These are phyloP conservation scores for Andrena haemorrhoa DNA, from an alignment of 2,888 invertebrate genomes.

Conservation along the genomic window DNA sequence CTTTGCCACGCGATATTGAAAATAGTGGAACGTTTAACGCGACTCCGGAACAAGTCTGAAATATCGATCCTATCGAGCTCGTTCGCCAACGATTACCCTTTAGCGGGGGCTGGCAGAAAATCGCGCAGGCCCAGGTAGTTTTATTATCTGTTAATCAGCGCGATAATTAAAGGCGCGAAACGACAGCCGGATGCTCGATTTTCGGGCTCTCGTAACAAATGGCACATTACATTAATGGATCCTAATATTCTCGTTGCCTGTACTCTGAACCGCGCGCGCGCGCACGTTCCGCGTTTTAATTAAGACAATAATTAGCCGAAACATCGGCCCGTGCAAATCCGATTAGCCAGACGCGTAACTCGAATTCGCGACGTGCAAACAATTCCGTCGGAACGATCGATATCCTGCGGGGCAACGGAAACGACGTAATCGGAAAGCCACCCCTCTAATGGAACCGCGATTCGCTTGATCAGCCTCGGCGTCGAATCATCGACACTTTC, in stretches of 20 bases:
- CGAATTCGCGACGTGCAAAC: constrained; percentile 49
- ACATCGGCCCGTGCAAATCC: constrained; percentile 62
- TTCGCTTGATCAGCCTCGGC: neutral
- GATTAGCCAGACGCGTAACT: constrained; percentile 59
- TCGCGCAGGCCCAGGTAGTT: constrained; percentile 11
- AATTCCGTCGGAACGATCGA: constrained; percentile 45
- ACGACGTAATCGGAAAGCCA: constrained; percentile 19
- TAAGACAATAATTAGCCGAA: constrained; percentile 74
- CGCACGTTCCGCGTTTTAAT: constrained; percentile 70
- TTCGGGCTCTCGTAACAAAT: constrained; percentile 46
- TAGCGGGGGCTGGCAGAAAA: constrained; percentile 12
- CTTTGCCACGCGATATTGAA: neutral
- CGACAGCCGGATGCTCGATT: constrained; percentile 45
- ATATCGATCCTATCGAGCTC: constrained; percentile 20
- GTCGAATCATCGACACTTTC: neutral
- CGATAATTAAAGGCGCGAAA: constrained; percentile 61
- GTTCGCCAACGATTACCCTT: constrained; percentile 17
- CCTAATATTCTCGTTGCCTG: constrained; percentile 59
- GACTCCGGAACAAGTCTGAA: neutral
- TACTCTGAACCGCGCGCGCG: constrained; percentile 14
- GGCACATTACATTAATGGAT: constrained; percentile 75
- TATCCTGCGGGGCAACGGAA: constrained; percentile 34
- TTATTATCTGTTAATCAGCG: constrained; percentile 59
- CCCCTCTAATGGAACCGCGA: neutral
- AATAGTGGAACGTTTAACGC: neutral